Conservation (phyloP, 2,888 invertebrate species). For the Agrochola lota region DNA sequence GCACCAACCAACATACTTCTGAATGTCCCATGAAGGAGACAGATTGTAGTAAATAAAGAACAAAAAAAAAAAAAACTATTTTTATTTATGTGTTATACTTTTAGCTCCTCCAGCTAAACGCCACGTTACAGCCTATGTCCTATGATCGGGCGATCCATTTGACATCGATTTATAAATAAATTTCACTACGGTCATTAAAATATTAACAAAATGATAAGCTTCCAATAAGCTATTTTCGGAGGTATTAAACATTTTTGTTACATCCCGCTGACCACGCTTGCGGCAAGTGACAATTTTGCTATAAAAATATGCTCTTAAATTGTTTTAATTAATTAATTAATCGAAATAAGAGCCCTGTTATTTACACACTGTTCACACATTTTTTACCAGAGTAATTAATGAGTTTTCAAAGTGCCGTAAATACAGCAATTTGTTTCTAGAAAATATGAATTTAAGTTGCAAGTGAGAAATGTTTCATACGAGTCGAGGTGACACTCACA, state of each 20-base stretch:
- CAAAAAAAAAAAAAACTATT: no score
- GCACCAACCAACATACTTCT: no score
- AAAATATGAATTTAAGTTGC: slow-evolving; percentile 83
- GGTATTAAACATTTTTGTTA: slow-evolving; percentile 18
- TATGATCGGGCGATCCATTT: not conserved
- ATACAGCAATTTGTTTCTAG: slow-evolving; percentile 79
- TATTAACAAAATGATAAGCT: slow-evolving; percentile 39
- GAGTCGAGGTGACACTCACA: slow-evolving; percentile 81
- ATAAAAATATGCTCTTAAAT: not conserved
- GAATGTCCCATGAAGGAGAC: no score
- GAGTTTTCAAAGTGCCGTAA: slow-evolving; percentile 73
- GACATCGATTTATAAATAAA: slow-evolving; percentile 15
- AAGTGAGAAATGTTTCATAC: slow-evolving; percentile 84
- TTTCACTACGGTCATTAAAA: slow-evolving; percentile 20
- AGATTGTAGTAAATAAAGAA: no score
- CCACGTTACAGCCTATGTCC: not conserved
- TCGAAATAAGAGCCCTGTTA: slow-evolving; percentile 9
- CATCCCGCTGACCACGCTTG: not conserved
- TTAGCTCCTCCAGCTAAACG: no score
- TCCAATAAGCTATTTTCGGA: slow-evolving; percentile 16
- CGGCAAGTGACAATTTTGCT: not conserved
- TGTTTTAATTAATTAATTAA: slow-evolving; percentile 16
- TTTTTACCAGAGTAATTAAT: slow-evolving; percentile 55
- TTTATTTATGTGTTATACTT: no score
- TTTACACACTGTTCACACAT: slow-evolving; percentile 16